Base-by-base conservation (phyloP, 2,113 vertebrate genomes). In the Scopus umbretta region DNA sequence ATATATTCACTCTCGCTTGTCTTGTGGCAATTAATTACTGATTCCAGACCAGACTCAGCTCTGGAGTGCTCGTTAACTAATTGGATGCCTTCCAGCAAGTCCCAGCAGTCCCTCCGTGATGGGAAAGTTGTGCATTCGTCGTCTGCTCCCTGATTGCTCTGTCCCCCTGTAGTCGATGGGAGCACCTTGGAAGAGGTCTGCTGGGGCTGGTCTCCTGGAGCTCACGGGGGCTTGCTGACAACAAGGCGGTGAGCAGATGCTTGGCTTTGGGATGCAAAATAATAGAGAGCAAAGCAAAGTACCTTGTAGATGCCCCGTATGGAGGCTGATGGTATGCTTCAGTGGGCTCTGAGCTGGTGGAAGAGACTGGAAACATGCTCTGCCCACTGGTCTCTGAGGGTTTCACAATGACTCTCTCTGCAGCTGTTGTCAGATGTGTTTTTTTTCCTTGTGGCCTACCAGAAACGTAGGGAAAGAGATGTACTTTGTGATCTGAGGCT, bases 81-180 rank as follows among this genome's bases (percentile, higher is more conserved):
- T 71, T 97, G 94, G 87, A 96, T 4, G 21, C 85, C 90, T 93
- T 94, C 95, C 94, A 96, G 89, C 76, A 81, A 86, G 80, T 94
- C 93, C 80, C 80, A 84, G 91, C 83, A 86, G 80, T 82, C 92
- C 45, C 50, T 88, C 49, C 29, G 18, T 0, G 6, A 49, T 0
- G 19, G 71, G 62, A 42, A 95, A 90, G 62, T 87, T 5, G 3
- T 3, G 1, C 3, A 0, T 86, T 95, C 58, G 38, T 88, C 59
- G 67, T 86, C 76, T 59, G 72, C 72, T 86, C 59, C 71, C 67
- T 94, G 70, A 70, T 45, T 92, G 55, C 67, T 93, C 94, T 86
- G 47, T 74, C 27, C 49, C 16, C 20, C 25, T 0, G 1, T 2
- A 29, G 74, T 53, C 0, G 1, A 50, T 42, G 65, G 81, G 43